Evolutionary conservation across 2,797 vertebrate species (phyloP).

Genomic region (Urosaurus nigricauda): DNA sequence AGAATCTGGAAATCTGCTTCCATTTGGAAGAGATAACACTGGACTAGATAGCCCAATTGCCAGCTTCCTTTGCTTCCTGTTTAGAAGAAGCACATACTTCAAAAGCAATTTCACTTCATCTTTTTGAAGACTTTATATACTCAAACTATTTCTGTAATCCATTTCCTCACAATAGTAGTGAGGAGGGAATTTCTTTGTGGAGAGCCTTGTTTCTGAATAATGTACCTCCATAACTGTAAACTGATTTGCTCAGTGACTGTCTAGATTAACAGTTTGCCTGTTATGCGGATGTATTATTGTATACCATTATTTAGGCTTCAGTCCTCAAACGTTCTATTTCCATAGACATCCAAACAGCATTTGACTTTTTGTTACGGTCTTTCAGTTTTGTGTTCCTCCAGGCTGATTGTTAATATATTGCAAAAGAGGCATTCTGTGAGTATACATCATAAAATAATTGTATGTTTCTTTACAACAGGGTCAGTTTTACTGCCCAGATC

Average conservation of each 20-base stretch:
- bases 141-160: neutral
- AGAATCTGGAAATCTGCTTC: neutral
- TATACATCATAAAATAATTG: fast-evolving
- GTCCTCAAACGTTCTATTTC: neutral
- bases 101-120: neutral
- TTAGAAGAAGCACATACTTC: neutral
- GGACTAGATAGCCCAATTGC: neutral
- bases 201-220: neutral
- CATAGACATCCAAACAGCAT: neutral
- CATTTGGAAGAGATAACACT: neutral
- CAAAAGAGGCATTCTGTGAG: fast-evolving
- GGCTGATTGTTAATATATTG: constrained; percentile 8
- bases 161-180: neutral
- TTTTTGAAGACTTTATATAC: neutral
- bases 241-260: neutral
- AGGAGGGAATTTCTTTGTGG: neutral
- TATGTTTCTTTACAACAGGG: constrained; percentile 64
- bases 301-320: neutral
- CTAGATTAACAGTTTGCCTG: neutral
- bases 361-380: neutral
- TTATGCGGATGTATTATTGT: neutral
- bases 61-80: neutral
- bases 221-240: neutral
- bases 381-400: neutral
- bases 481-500: constrained; percentile 56